Percentiles rank a stretch among this genome's conserved stretches.
Conservation (phyloP, 1,140 invertebrate genomes). For the Drosophila ananassae region DNA sequence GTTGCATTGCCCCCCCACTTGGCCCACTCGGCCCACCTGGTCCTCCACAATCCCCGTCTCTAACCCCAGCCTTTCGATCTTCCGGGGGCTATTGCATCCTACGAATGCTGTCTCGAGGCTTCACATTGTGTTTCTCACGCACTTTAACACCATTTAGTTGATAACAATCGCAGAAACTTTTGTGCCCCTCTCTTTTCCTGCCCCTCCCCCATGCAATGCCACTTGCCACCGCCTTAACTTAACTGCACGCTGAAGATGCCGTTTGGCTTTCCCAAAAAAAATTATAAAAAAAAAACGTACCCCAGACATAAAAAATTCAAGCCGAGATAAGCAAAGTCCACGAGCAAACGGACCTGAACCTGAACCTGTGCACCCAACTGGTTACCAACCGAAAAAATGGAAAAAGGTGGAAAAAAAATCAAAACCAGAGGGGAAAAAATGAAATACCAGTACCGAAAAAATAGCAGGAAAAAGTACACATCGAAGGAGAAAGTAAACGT, state of each 20-base stretch:
- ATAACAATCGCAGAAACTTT: constrained; percentile 69
- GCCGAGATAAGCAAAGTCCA: constrained; percentile 75
- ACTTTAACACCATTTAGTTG: constrained; percentile 81
- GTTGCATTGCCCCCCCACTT: constrained; percentile 45
- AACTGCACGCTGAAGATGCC: constrained; percentile 50
- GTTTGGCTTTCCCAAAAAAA: constrained; percentile 65
- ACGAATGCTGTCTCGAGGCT: constrained; percentile 19
- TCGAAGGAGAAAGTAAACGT: constrained; percentile 80
- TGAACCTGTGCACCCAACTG: constrained; percentile 75
- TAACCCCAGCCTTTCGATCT: constrained; percentile 12
- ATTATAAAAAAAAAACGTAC: constrained; percentile 19
- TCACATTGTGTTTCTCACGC: constrained; percentile 70
- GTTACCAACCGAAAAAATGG: constrained; percentile 55
- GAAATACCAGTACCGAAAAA: constrained; percentile 42
- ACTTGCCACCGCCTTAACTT: constrained; percentile 61
- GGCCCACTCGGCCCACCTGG: background rate
- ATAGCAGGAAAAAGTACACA: constrained; percentile 80
- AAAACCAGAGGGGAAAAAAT: constrained; percentile 36
- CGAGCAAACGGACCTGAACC: constrained; percentile 67
- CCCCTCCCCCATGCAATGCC: constrained; percentile 57
- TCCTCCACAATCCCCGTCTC: constrained; percentile 2
- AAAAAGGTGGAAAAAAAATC: constrained; percentile 44
- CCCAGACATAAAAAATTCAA: constrained; percentile 42
- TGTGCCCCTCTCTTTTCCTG: constrained; percentile 11
- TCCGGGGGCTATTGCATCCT: constrained; percentile 37